Evolutionary conservation across 2,113 vertebrate genomes (phyloP).

Genomic region (cat (Felis catus)): F.catus_Fca126_mat1.0 CM031427.1:36924001-36924500

Average conservation of each 20-base stretch:
- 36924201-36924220: not conserved
- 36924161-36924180: not conserved
- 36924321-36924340: not conserved
- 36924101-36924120: not conserved
- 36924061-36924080: not conserved
- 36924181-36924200: not conserved
- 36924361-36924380: not conserved
- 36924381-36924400: no score
- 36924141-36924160: not conserved
- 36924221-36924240: not conserved
- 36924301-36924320: not conserved
- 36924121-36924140: not conserved
- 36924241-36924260: not conserved
- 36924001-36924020: not conserved
- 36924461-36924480: no score
- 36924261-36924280: not conserved
- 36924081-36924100: not conserved
- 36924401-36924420: no score
- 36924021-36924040: not conserved
- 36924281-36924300: not conserved
- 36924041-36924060: not conserved
- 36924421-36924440: no score
- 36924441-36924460: no score
- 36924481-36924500: no score
- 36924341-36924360: not conserved